Percentiles rank a stretch among this genome's conserved stretches.
phyloP scores from a whole-genome alignment of 2,888 invertebrate species.

The Drosophila paranaensis region DNA sequence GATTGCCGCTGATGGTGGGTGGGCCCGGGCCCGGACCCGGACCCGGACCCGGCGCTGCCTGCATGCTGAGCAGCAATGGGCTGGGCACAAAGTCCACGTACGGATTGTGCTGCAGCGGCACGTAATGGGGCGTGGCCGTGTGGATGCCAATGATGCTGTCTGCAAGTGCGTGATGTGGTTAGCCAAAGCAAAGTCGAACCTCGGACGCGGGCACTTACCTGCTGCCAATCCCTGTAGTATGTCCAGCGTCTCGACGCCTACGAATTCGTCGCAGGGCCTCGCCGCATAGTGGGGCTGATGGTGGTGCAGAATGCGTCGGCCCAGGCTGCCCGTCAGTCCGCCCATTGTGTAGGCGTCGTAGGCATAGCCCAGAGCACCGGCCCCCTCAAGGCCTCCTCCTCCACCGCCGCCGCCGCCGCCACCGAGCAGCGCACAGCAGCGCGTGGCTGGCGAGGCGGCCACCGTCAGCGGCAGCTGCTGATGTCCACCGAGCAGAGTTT shows the following conservation, averaged over 20 bases:
- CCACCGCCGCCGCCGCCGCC: slow-evolving; percentile 46
- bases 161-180: slow-evolving; percentile 50
- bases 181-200: not conserved
- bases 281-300: slow-evolving; percentile 64
- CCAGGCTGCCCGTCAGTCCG: slow-evolving; percentile 76
- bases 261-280: slow-evolving; percentile 74
- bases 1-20: slow-evolving; percentile 68
- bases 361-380: slow-evolving; percentile 61
- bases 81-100: slow-evolving; percentile 77
- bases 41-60: slow-evolving; percentile 8
- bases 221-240: slow-evolving; percentile 84
- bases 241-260: slow-evolving; percentile 84
- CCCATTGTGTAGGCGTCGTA: slow-evolving; percentile 78
- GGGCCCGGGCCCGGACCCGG: slow-evolving; percentile 41
- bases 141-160: slow-evolving; percentile 85
- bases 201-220: slow-evolving; percentile 70
- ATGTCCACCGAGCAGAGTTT: slow-evolving; percentile 77
- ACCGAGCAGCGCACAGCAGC: slow-evolving; percentile 82
- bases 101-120: slow-evolving; percentile 78
- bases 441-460: slow-evolving; percentile 77
- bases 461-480: slow-evolving; percentile 58
- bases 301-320: slow-evolving; percentile 67
- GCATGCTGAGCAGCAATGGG: slow-evolving; percentile 60
- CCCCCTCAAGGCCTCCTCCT: slow-evolving; percentile 52
- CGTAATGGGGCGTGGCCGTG: slow-evolving; percentile 64